These are phyloP conservation scores for Patella ulyssiponensis DNA, from an alignment of 2,888 invertebrate species.

Conservation along the genomic window DNA sequence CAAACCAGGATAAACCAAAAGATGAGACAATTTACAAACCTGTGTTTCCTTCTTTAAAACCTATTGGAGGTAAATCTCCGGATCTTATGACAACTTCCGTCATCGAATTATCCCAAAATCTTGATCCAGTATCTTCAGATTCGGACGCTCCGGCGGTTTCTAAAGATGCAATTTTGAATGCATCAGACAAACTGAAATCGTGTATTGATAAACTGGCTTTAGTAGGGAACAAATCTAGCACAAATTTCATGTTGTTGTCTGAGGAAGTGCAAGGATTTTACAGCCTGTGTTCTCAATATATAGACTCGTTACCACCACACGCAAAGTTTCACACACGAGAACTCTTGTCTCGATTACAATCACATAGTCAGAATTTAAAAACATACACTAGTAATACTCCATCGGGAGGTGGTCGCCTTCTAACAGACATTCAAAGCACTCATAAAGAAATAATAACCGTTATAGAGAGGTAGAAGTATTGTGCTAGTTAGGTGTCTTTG, in stretches of 20 bases:
- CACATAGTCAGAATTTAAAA: constrained; percentile 60
- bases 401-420: constrained; percentile 51
- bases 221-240: constrained; percentile 65
- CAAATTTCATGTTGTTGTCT: constrained; percentile 85
- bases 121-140: constrained; percentile 29
- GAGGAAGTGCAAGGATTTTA: constrained; percentile 86
- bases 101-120: constrained; percentile 17
- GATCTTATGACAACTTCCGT: constrained; percentile 25
- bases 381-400: constrained; percentile 60
- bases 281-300: constrained; percentile 86
- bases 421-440: constrained; percentile 59
- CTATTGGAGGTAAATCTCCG: constrained; percentile 23
- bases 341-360: constrained; percentile 67
- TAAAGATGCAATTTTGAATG: constrained; percentile 56
- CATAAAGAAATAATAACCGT: constrained; percentile 76
- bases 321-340: constrained; percentile 88
- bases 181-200: constrained; percentile 54
- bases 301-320: constrained; percentile 87
- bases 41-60: constrained; percentile 48
- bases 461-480: constrained; percentile 75
- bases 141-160: constrained; percentile 46
- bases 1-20: constrained; percentile 38
- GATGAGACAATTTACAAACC: constrained; percentile 51
- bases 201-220: constrained; percentile 61
- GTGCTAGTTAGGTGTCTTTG: background rate